Percentiles rank a stretch among this genome's conserved stretches.
phyloP scores from a whole-genome alignment of 2,888 invertebrate species.

The Andrena haemorrhoa region DNA sequence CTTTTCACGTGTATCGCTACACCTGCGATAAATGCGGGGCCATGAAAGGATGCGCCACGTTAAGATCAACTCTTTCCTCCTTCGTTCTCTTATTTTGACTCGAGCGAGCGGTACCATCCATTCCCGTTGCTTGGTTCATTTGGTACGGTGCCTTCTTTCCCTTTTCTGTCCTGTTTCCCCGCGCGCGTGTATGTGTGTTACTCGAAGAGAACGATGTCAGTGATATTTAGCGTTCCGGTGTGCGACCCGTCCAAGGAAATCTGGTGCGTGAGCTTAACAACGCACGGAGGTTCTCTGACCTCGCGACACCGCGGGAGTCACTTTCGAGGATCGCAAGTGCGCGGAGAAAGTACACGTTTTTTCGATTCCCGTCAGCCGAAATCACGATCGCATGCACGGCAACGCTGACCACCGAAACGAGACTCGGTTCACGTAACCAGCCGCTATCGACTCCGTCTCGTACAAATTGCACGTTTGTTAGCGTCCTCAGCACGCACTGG shows the following conservation, averaged over 20 bases:
- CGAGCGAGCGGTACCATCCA: neutral
- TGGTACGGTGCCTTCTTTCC: neutral
- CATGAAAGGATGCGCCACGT: neutral
- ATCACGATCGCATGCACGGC: conserved; percentile 17
- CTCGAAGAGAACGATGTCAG: conserved; percentile 36
- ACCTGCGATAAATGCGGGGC: neutral
- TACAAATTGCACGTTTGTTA: neutral
- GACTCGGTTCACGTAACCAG: conserved; percentile 5
- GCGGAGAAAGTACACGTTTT: conserved; percentile 56
- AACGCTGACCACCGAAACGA: conserved; percentile 15
- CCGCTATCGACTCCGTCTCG: neutral
- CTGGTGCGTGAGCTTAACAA: conserved; percentile 28
- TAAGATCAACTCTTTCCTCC: neutral
- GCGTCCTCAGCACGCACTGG: neutral
- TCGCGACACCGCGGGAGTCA: conserved; percentile 36
- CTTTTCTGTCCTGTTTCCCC: neutral
- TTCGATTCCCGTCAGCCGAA: conserved; percentile 33
- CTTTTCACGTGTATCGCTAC: neutral
- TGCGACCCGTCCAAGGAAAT: conserved; percentile 41
- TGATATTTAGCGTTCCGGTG: conserved; percentile 36
- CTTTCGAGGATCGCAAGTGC: conserved; percentile 46
- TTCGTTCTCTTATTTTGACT: neutral
- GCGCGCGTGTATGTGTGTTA: neutral
- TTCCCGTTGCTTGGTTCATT: neutral
- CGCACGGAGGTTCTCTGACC: conserved; percentile 45